A percentile compares a stretch with the other conserved stretches of the same genome.
These are phyloP conservation scores for Girardinichthys multiradiatus DNA, from an alignment of 2,113 vertebrate species.

Conservation along the genomic window DNA sequence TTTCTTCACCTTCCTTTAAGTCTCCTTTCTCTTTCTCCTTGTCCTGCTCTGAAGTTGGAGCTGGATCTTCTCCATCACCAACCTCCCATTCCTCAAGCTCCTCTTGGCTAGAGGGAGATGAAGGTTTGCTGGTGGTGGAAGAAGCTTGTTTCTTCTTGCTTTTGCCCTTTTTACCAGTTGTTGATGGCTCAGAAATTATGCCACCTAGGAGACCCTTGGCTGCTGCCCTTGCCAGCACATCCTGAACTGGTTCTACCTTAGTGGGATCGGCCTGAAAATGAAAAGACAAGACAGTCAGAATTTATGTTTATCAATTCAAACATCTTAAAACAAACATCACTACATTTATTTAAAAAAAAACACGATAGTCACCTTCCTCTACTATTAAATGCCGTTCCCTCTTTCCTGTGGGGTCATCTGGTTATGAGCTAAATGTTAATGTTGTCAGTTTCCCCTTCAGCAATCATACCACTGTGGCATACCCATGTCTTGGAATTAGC, in stretches of 20 bases:
- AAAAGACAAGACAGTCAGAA: background rate
- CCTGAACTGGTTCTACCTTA: conserved; percentile 71
- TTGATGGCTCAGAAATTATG: conserved; percentile 67
- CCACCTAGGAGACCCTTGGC: conserved; percentile 79
- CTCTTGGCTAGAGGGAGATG: conserved; percentile 26
- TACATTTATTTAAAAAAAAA: background rate
- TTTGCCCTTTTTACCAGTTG: conserved; percentile 54
- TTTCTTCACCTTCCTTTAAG: background rate
- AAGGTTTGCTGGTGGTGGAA: conserved; percentile 32
- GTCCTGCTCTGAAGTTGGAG: background rate
- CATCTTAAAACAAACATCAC: background rate
- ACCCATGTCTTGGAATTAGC: too few relatives aligned
- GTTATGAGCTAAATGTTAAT: background rate
- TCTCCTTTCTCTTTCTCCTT: conserved; percentile 30
- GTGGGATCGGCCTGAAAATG: conserved; percentile 65
- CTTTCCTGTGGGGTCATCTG: too few relatives aligned
- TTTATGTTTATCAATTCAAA: background rate
- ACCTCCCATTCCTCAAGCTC: background rate
- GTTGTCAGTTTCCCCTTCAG: background rate
- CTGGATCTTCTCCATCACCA: conserved; percentile 2
- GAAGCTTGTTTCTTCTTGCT: conserved; percentile 39
- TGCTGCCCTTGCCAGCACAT: conserved; percentile 71
- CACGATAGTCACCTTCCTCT: background rate
- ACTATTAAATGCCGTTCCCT: background rate
- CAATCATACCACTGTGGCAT: too few relatives aligned